Evolutionary conservation across 1,140 invertebrate species (phyloP).

Genomic region (Diabrotica undecimpunctata): DNA sequence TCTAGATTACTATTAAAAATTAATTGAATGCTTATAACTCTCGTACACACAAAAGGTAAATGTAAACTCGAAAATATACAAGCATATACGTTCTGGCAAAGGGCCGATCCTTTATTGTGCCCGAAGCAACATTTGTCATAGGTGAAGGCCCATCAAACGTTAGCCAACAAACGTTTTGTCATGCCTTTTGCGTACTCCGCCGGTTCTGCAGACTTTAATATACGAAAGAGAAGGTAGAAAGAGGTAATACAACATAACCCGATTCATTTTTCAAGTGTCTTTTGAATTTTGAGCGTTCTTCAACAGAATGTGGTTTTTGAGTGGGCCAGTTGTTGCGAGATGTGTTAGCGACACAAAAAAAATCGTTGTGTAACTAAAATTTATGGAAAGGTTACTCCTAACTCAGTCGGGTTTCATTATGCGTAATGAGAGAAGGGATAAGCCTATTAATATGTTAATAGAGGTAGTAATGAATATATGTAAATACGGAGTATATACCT

Average conservation of each 20-base stretch:
- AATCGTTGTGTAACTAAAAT: slow-evolving; percentile 6
- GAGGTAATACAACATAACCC: slow-evolving; percentile 3
- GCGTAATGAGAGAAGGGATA: too few species aligned
- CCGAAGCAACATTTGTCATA: slow-evolving; percentile 3
- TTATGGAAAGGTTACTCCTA: background rate
- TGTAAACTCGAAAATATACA: too few species aligned
- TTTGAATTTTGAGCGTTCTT: background rate
- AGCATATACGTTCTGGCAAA: too few species aligned
- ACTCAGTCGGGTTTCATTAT: background rate
- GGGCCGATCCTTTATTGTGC: too few species aligned
- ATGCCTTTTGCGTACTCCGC: background rate
- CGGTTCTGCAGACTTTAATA: slow-evolving; percentile 6
- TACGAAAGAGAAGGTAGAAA: background rate
- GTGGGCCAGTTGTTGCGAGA: slow-evolving; percentile 6
- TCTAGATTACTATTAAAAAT: too few species aligned
- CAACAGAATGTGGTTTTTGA: slow-evolving; percentile 2
- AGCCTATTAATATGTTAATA: too few species aligned
- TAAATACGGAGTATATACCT: too few species aligned
- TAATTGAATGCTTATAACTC: too few species aligned
- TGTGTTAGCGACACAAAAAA: background rate
- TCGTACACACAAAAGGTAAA: too few species aligned
- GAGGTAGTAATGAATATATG: too few species aligned
- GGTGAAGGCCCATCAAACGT: slow-evolving; percentile 4
- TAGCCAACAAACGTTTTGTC: slow-evolving; percentile 9
- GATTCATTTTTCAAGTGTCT: slow-evolving; percentile 13